These are phyloP conservation scores for Takifugu bimaculatus DNA, from an alignment of 2,113 vertebrate species.

Conservation along the genomic window DNA sequence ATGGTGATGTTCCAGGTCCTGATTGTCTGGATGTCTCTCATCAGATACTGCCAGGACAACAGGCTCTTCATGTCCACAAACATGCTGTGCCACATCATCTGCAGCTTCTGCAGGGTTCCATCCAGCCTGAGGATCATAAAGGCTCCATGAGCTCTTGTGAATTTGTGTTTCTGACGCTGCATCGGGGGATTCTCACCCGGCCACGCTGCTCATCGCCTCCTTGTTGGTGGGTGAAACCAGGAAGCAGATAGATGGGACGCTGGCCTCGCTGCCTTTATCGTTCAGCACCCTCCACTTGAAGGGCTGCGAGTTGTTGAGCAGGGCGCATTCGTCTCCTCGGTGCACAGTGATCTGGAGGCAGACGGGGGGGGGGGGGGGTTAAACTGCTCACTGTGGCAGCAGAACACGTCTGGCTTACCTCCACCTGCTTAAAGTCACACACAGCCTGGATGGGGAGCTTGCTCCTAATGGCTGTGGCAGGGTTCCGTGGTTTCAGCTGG, in stretches of 20 bases:
- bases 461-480: conserved; percentile 69
- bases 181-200: conserved; percentile 68
- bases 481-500: conserved; percentile 86
- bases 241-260: conserved; percentile 89
- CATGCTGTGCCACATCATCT: conserved; percentile 82
- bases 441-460: conserved; percentile 80
- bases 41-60: conserved; percentile 86
- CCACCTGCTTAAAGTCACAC: conserved; percentile 94
- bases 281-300: conserved; percentile 85
- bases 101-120: conserved; percentile 77
- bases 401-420: conserved; percentile 69
- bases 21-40: conserved; percentile 85
- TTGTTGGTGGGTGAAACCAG: conserved; percentile 85
- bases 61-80: conserved; percentile 86
- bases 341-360: conserved; percentile 84
- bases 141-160: not conserved
- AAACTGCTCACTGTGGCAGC: too few relatives aligned
- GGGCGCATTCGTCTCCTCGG: conserved; percentile 80
- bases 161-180: not conserved
- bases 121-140: conserved; percentile 76
- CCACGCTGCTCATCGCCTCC: conserved; percentile 81
- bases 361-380: not conserved
- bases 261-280: conserved; percentile 72
- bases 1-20: conserved; percentile 86
- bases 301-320: conserved; percentile 82